A percentile compares a stretch with the other conserved stretches of the same genome.
These are phyloP conservation scores for Pomatostomus ruficeps DNA, from an alignment of 2,113 vertebrate genomes.

Conservation along the genomic window DNA sequence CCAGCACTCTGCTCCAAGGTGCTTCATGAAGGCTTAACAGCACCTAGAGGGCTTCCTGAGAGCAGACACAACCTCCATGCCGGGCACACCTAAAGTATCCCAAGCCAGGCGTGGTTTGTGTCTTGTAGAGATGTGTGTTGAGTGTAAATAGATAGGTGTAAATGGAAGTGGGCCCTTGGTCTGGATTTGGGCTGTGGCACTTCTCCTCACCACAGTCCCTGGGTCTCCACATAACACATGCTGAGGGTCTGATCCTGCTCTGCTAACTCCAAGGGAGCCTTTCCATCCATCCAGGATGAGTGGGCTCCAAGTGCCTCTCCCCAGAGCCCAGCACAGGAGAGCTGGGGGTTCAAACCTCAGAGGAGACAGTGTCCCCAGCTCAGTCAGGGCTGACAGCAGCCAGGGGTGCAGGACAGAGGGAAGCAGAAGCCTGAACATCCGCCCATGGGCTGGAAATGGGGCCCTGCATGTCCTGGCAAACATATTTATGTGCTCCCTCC, in stretches of 20 bases:
- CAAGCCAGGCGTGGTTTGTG: not conserved
- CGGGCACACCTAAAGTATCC: not conserved
- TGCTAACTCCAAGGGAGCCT: not conserved
- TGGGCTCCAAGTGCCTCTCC: no score
- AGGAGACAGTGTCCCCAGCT: not conserved
- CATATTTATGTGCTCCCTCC: not conserved
- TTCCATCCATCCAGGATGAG: not conserved
- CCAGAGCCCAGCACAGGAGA: not conserved
- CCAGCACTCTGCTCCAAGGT: not conserved
- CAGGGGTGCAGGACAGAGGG: not conserved
- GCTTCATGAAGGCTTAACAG: not conserved
- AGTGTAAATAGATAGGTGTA: not conserved
- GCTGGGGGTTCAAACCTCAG: fast-evolving
- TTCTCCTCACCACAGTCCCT: not conserved
- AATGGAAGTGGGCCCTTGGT: not conserved
- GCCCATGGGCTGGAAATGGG: not conserved
- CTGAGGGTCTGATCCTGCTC: not conserved
- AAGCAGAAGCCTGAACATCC: not conserved
- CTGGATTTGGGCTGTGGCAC: not conserved
- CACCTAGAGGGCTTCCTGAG: not conserved
- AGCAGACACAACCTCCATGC: not conserved
- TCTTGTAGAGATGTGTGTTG: fast-evolving
- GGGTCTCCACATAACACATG: not conserved
- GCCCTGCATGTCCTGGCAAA: not conserved
- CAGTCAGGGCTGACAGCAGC: not conserved